These are phyloP conservation scores for Lordiphosa stackelbergi DNA, from an alignment of 1,140 invertebrate species.

Conservation along the genomic window DNA sequence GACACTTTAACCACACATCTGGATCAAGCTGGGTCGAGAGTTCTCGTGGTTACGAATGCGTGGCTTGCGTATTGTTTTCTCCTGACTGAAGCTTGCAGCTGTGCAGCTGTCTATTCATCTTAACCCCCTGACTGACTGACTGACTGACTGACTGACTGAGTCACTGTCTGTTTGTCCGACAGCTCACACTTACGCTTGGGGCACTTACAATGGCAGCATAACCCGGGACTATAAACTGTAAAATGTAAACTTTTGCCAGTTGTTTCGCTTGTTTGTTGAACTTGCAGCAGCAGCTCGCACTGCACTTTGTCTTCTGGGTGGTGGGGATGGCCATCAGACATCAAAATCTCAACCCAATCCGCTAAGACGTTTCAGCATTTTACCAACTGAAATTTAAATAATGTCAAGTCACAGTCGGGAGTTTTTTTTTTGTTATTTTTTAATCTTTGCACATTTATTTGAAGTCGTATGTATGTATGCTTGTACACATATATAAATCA, in stretches of 20 bases:
- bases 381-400: slow-evolving; percentile 39
- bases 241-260: slow-evolving; percentile 63
- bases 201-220: slow-evolving; percentile 13
- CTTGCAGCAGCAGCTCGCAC: slow-evolving; percentile 18
- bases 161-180: slow-evolving; percentile 10
- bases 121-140: slow-evolving; percentile 18
- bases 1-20: slow-evolving; percentile 33
- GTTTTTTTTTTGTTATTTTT: slow-evolving; percentile 65
- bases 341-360: slow-evolving; percentile 3
- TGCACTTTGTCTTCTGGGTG: slow-evolving; percentile 37
- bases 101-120: slow-evolving; percentile 33
- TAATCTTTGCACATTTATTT: slow-evolving; percentile 53
- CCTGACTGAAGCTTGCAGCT: slow-evolving; percentile 53
- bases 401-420: slow-evolving; percentile 36
- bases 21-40: slow-evolving; percentile 14
- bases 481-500: slow-evolving; percentile 46
- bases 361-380: not conserved
- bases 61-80: slow-evolving; percentile 31
- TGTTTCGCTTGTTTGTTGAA: slow-evolving; percentile 31
- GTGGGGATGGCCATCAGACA: slow-evolving; percentile 30
- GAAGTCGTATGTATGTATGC: slow-evolving; percentile 35
- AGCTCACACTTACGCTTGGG: slow-evolving; percentile 2
- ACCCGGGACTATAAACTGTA: slow-evolving; percentile 48
- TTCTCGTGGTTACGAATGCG: slow-evolving; percentile 31
- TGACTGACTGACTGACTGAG: slow-evolving; percentile 19